Conservation (phyloP, 2,113 vertebrate genomes). For the Sander vitreus region DNA sequence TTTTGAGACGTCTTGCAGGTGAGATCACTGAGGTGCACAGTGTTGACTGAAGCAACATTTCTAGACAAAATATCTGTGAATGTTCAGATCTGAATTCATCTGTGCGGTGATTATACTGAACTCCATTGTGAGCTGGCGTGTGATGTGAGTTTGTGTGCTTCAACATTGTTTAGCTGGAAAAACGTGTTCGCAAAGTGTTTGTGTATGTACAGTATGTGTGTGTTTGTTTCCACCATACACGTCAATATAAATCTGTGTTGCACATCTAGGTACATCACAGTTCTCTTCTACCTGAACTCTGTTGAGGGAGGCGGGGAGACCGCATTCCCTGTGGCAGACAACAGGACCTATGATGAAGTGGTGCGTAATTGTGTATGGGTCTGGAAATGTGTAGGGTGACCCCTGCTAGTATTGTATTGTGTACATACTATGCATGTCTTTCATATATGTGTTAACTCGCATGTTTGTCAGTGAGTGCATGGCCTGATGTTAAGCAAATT, state of each 20-base stretch:
- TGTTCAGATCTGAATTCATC: slow-evolving; percentile 31
- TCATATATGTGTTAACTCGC: slow-evolving; percentile 53
- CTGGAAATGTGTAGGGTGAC: slow-evolving; percentile 34
- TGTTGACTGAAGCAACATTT: background rate
- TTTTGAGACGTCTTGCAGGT: slow-evolving; percentile 98
- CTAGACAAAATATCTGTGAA: background rate
- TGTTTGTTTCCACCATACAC: slow-evolving; percentile 49
- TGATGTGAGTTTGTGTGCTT: slow-evolving; percentile 37
- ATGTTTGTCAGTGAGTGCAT: slow-evolving; percentile 52
- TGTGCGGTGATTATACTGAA: slow-evolving; percentile 37
- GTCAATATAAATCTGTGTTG: slow-evolving; percentile 73
- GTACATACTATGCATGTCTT: slow-evolving; percentile 50
- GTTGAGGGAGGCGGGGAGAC: slow-evolving; percentile 98
- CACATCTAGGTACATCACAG: slow-evolving; percentile 94
- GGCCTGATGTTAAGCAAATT: background rate
- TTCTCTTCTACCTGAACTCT: slow-evolving; percentile 98
- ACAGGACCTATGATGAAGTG: slow-evolving; percentile 98
- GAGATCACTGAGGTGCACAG: slow-evolving; percentile 48
- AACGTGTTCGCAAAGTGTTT: slow-evolving; percentile 24
- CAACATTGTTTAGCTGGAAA: slow-evolving; percentile 8
- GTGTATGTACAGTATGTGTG: slow-evolving; percentile 3
- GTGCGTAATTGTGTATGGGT: slow-evolving; percentile 81
- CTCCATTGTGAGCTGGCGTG: slow-evolving; percentile 62
- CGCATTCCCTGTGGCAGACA: slow-evolving; percentile 98
- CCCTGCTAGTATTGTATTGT: slow-evolving; percentile 44